Base-by-base conservation (phyloP, 2,888 invertebrate species). In the Saturnia pavonia region DNA sequence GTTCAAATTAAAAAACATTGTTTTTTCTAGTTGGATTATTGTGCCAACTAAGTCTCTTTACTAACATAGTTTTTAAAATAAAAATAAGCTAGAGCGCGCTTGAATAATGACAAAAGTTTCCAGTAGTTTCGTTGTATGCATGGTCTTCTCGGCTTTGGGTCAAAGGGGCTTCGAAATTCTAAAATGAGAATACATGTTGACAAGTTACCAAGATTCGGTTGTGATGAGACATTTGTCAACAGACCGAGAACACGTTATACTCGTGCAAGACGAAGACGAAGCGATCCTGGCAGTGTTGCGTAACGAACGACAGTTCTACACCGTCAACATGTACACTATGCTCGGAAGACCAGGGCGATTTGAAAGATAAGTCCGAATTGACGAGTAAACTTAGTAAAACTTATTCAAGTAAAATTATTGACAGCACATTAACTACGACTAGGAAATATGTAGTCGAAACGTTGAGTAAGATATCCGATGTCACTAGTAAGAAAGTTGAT, bases 291-390 rank as follows among this genome's bases (percentile, higher is more conserved):
- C 84, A 84, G 71, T 78, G 77, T 70, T 76, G 76, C 71, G 78
- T 80, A 8, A 83, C 86, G n/a, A 83, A 83, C 66, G 88, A 84
- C 70, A 87, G 84, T 74, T 91, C 91, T 69, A 89, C 91, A 0
- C 85, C 91, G 0, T 91, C 92, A 65, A 92, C 91, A 73, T 92
- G 91, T 80, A 85, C 91, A 16, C 81, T 90, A 51, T 90, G 88
- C 75, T 86, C 88, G 27, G 91, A 90, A 76, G 89, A 83, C 72
- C 81, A 78, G 27, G 82, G 79, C 71, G 75, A 75, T 40, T 72
- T 72, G 73, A 78, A 78, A 83, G 87, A 82, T 83, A 87, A 88
- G 85, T 86, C 87, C 27, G 74, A 77, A 43, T 67, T 74, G 67
- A 74, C 72, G 69, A 81, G 76, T 78, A 84, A 81, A 80, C 70